Evolutionary conservation across 2,797 vertebrate species (phyloP), one percentile per base, ranked within the genome.

Genomic region (Caiman crocodilus): DNA sequence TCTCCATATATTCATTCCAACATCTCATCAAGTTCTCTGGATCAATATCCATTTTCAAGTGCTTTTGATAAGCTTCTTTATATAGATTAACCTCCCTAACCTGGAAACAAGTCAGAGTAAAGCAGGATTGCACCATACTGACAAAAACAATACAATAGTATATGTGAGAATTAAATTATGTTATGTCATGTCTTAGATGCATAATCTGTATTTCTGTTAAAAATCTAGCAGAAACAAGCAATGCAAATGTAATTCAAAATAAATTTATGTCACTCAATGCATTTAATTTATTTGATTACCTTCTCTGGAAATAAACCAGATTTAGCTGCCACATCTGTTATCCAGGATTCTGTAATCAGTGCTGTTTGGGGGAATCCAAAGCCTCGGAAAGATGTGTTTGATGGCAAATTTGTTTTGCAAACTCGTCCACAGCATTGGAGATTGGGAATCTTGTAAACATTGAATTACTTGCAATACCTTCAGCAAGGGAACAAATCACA

Each of bases 281-380:
- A 9, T 20, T 76, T 57, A 50, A 16, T 76, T 57, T 20, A 17
- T 60, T n/a, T 42, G 17, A 88, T 88, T 87, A 97, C 97, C 96
- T 95, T 71, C 90, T 97, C 96, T 84, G 97, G 94, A 0, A 26
- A 85, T 76, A 97, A 94, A 35, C 94, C 93, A 64, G 96, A 97
- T 79, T 84, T 97, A 71, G 93, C 82, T 58, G 97, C 97, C 71
- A 97, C 94, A 14, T 96, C 96, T 86, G 97, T 95, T 77, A 97
- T 94, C 77, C 95, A 97, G 2, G 93, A 85, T 76, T 97, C 97
- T 50, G 93, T 96, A 11, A 97, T 42, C 21, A 96, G 76, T 23
- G 82, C 50, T 63, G 93, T 92, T 69, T 97, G 97, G 6, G 97
- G 97, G 76, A 97, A 97, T 76, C 97, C 97, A 79, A 97, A 97